Conservation (phyloP, 2,113 vertebrate species). For the Anseranas semipalmata region DNA sequence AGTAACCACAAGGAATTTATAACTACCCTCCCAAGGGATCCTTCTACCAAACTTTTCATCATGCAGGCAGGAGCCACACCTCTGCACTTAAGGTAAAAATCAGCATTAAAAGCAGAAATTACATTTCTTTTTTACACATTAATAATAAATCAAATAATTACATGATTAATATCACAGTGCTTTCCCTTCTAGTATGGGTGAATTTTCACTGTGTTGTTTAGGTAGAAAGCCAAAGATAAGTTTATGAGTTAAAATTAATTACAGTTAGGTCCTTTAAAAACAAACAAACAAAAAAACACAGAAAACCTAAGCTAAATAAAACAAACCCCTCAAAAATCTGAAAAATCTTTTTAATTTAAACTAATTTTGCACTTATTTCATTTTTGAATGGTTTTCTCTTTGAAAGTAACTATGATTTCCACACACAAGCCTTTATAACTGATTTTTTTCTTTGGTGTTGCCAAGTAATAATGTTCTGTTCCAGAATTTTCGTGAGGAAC, state of each 20-base stretch:
- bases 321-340: not conserved
- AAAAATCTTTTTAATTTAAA: not conserved
- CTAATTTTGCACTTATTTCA: not conserved
- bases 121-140: not conserved
- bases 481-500: not conserved
- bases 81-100: not conserved
- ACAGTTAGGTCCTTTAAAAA: not conserved
- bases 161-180: not conserved
- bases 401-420: not conserved
- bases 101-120: not conserved
- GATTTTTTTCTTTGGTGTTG: not conserved
- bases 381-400: not conserved
- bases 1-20: not conserved
- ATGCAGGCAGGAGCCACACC: not conserved
- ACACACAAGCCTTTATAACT: not conserved
- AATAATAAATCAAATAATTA: constrained; percentile 3
- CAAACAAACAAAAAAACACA: not conserved
- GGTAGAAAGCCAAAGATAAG: not conserved
- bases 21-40: not conserved
- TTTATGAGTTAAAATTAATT: not conserved
- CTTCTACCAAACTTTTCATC: not conserved
- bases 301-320: not conserved
- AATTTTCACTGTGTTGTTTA: not conserved
- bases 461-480: not conserved
- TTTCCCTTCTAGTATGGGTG: not conserved